Conservation (phyloP, 2,113 vertebrate species). For the Phasianus colchicus region DNA sequence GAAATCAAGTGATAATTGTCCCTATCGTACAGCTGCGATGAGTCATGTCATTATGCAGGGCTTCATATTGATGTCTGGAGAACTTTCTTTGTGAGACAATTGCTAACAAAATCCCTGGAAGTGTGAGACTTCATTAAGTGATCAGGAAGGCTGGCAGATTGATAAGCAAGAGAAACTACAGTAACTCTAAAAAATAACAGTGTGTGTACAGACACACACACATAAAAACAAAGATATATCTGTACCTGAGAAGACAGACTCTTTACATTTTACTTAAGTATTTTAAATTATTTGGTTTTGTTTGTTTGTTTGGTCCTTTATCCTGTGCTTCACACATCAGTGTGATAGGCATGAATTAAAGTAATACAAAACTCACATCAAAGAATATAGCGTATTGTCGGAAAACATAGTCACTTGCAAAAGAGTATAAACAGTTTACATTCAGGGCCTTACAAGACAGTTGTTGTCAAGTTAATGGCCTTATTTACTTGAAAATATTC, state of each 20-base stretch:
- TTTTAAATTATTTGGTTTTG: not conserved
- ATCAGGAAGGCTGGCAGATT: not conserved
- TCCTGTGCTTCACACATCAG: not conserved
- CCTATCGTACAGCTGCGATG: not conserved
- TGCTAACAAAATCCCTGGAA: not conserved
- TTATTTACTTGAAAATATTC: not conserved
- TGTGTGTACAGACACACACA: not conserved
- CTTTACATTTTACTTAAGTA: not conserved
- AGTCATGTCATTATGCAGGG: accelerated
- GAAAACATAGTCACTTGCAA: not conserved
- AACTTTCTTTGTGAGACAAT: not conserved
- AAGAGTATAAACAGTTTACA: not conserved
- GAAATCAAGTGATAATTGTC: not conserved
- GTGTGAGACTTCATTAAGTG: not conserved
- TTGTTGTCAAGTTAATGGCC: not conserved
- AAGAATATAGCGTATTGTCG: not conserved
- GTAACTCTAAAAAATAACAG: not conserved
- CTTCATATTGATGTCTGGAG: not conserved
- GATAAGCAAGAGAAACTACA: not conserved
- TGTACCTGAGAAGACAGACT: not conserved
- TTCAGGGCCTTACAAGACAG: not conserved
- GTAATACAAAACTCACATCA: not conserved
- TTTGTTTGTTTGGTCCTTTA: not conserved
- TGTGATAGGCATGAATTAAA: not conserved
- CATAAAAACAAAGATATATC: not conserved